A percentile compares a stretch with the other conserved stretches of the same genome.
phyloP scores from a whole-genome alignment of 2,113 vertebrate species.

The Dromaius novaehollandiae region DNA sequence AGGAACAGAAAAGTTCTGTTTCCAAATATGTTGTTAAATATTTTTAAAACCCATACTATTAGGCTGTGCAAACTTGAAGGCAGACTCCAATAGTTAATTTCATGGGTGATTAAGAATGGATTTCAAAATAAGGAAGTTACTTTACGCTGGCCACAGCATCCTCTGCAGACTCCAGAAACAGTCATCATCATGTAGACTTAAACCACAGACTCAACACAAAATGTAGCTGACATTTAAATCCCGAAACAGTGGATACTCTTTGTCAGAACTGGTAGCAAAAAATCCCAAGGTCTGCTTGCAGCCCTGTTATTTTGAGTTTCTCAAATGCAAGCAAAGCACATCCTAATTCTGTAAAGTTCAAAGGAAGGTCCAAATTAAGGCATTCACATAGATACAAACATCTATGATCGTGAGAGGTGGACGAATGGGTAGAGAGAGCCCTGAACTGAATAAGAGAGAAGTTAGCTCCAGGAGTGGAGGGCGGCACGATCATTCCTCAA shows the following conservation, averaged over 20 bases:
- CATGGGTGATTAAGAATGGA: slow-evolving; percentile 50
- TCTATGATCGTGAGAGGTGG: neutral
- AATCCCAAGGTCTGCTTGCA: neutral
- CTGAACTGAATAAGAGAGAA: neutral
- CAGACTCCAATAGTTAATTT: slow-evolving; percentile 33
- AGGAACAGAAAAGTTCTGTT: slow-evolving; percentile 40
- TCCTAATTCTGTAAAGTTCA: neutral
- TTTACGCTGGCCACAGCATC: slow-evolving; percentile 37
- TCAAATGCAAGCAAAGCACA: neutral
- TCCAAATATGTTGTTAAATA: slow-evolving; percentile 31
- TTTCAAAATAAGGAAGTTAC: slow-evolving; percentile 29
- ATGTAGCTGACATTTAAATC: neutral
- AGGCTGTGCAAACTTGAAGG: slow-evolving; percentile 34
- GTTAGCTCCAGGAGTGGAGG: neutral
- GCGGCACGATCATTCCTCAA: neutral
- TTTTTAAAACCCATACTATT: neutral
- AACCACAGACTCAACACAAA: slow-evolving; percentile 12
- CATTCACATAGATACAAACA: neutral
- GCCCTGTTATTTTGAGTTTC: neutral
- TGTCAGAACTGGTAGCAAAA: neutral
- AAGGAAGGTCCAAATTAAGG: neutral
- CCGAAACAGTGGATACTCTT: neutral
- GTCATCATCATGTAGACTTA: neutral
- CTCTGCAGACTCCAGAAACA: slow-evolving; percentile 38
- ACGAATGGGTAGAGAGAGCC: neutral